phyloP scores from a whole-genome alignment of 2,113 vertebrate species.

The Percina caprodes region DNA sequence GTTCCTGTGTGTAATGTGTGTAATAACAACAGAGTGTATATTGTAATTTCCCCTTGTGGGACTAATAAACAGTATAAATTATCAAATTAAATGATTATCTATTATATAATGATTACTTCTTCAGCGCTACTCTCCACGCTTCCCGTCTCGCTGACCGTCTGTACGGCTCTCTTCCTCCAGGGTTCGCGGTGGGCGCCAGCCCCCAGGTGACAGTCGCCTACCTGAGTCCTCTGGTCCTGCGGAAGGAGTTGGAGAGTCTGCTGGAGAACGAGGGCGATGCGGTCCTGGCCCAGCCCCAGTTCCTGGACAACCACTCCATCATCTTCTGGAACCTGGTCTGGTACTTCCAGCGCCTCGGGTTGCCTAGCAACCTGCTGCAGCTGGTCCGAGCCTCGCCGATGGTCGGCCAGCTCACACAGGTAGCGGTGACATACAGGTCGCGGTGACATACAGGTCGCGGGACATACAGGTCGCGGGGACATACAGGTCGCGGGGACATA shows the following conservation, averaged over 20 bases:
- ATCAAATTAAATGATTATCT: too few species aligned
- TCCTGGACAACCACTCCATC: slow-evolving; percentile 92
- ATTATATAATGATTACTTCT: too few species aligned
- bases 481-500: too few species aligned
- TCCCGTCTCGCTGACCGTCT: not conserved
- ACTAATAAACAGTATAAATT: too few species aligned
- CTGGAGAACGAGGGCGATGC: slow-evolving; percentile 93
- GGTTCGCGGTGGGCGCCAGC: slow-evolving; percentile 45
- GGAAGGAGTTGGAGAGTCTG: slow-evolving; percentile 94
- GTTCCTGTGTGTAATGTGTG: too few species aligned
- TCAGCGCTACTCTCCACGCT: too few species aligned
- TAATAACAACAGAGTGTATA: too few species aligned
- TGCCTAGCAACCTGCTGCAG: slow-evolving; percentile 89
- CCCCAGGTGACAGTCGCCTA: slow-evolving; percentile 89
- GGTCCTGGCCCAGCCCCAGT: slow-evolving; percentile 87
- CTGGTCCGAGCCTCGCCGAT: slow-evolving; percentile 87
- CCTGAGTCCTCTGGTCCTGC: slow-evolving; percentile 92
- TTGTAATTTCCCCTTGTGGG: too few species aligned
- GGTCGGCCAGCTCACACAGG: slow-evolving; percentile 78
- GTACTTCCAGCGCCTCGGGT: slow-evolving; percentile 91
- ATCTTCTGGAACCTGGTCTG: slow-evolving; percentile 98
- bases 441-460: too few species aligned
- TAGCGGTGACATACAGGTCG: too few species aligned
- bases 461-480: too few species aligned
- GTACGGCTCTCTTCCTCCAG: slow-evolving; percentile 10